A percentile compares a stretch with the other conserved stretches of the same genome.
These are phyloP conservation scores for Zalophus californianus DNA, from an alignment of 2,797 vertebrate genomes.

Conservation along the genomic window DNA sequence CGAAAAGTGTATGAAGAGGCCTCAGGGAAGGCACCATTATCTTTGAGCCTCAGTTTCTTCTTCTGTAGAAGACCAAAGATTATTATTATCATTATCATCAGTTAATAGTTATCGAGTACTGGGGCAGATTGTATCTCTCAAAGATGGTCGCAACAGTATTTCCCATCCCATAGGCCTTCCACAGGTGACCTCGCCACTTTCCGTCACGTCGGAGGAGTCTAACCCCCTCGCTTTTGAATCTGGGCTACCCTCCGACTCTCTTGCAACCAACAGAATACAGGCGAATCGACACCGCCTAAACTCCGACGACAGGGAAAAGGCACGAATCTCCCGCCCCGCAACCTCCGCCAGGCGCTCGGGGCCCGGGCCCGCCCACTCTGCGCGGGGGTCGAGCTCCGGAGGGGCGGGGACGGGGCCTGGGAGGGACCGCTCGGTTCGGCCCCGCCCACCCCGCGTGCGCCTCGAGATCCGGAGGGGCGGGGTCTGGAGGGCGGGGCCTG, in stretches of 20 bases:
- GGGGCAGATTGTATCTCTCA: neutral
- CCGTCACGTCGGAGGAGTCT: neutral
- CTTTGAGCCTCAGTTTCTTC: neutral
- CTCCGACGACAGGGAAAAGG: too few species aligned
- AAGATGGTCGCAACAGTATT: neutral
- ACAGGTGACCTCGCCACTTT: neutral
- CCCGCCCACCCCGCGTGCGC: neutral
- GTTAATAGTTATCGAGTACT: neutral
- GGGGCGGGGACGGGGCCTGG: neutral
- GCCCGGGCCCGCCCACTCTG: neutral
- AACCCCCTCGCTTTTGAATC: neutral
- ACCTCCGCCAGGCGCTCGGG: fast-evolving
- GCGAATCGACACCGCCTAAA: neutral
- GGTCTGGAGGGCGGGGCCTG: neutral
- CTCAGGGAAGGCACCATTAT: neutral
- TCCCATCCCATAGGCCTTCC: neutral
- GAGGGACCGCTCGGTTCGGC: neutral
- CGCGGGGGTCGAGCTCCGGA: fast-evolving
- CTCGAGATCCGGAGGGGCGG: neutral
- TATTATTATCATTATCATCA: neutral
- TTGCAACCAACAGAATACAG: fast-evolving
- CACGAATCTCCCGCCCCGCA: neutral
- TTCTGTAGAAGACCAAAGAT: neutral
- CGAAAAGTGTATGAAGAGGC: neutral
- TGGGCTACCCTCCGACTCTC: neutral